These are phyloP conservation scores for Drosophila testacea DNA, from an alignment of 2,888 invertebrate genomes.

Conservation along the genomic window DNA sequence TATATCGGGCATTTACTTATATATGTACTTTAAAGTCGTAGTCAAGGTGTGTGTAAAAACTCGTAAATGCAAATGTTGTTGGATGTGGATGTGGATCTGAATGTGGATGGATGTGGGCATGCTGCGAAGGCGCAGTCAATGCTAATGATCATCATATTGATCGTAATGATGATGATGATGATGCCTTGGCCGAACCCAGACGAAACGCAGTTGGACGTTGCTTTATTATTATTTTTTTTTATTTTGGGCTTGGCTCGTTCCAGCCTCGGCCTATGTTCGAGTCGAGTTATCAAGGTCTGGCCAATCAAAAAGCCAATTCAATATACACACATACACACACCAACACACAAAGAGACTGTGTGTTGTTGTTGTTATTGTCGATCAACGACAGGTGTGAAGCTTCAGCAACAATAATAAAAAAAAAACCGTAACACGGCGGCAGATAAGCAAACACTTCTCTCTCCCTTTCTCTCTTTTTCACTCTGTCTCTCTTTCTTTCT, in stretches of 20 bases:
- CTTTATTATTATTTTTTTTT: constrained; percentile 2
- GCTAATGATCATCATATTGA: constrained; percentile 27
- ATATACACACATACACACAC: constrained; percentile 34
- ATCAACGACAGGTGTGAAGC: constrained; percentile 73
- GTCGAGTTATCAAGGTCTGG: constrained; percentile 72
- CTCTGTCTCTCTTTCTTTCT: neutral
- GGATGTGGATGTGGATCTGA: constrained; percentile 20
- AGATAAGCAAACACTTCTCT: constrained; percentile 56
- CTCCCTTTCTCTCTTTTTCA: constrained; percentile 1
- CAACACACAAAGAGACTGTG: constrained; percentile 24
- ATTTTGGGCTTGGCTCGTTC: constrained; percentile 23
- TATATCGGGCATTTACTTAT: constrained; percentile 30
- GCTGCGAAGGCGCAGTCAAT: constrained; percentile 62
- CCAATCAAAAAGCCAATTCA: constrained; percentile 74
- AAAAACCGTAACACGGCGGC: constrained; percentile 69
- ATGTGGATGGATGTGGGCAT: constrained; percentile 41
- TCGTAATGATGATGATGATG: constrained; percentile 39
- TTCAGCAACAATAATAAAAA: constrained; percentile 44
- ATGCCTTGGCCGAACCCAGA: constrained; percentile 70
- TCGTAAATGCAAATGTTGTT: constrained; percentile 47
- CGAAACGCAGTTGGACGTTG: constrained; percentile 22
- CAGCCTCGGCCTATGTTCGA: constrained; percentile 55
- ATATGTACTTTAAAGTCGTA: neutral
- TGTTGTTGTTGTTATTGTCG: constrained; percentile 18
- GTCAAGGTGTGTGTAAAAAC: constrained; percentile 18